phyloP scores from a whole-genome alignment of 2,113 vertebrate genomes.

The Proteles cristata region DNA sequence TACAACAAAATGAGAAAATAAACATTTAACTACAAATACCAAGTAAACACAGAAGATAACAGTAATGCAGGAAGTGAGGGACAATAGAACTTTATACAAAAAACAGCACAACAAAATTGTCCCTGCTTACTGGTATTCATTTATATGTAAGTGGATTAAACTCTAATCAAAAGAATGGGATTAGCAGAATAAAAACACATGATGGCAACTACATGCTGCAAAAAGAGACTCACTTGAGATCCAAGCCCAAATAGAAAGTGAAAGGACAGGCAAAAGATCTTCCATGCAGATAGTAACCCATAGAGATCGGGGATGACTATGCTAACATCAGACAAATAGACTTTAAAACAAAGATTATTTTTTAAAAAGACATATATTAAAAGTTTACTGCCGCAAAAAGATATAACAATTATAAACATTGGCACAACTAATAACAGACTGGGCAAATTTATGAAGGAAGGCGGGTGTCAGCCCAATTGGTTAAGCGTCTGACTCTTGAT shows the following conservation, averaged over 20 bases:
- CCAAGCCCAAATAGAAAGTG: background rate
- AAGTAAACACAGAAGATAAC: background rate
- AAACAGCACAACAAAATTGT: background rate
- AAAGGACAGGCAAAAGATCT: background rate
- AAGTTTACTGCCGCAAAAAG: background rate
- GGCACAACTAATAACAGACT: background rate
- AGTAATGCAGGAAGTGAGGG: background rate
- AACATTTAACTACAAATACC: background rate
- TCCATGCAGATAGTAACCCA: background rate
- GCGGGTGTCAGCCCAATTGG: too few species aligned
- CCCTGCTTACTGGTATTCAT: background rate
- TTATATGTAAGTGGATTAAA: background rate
- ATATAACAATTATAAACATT: background rate
- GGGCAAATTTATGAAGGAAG: background rate
- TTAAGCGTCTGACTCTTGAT: too few species aligned
- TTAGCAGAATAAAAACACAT: background rate
- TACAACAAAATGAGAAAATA: background rate
- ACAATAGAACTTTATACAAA: background rate
- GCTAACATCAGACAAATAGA: background rate
- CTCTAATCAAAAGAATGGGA: background rate
- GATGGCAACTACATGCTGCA: background rate
- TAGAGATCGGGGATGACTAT: background rate
- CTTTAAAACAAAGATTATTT: too few species aligned
- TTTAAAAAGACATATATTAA: background rate
- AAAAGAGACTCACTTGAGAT: background rate